phyloP scores from a whole-genome alignment of 2,888 invertebrate genomes.

The Villa cingulata region DNA sequence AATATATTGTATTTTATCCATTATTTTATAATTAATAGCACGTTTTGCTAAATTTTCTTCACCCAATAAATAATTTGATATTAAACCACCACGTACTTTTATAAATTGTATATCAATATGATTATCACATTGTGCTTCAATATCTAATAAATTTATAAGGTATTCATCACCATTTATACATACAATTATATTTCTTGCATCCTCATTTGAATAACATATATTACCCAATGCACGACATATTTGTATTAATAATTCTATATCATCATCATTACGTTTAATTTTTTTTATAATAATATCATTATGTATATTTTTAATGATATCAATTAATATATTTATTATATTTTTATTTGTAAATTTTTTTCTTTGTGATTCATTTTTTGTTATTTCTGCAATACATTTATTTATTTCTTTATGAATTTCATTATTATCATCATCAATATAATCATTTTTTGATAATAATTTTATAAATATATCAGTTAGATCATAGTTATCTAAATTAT shows the following conservation, averaged over 20 bases:
- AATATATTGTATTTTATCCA: constrained; percentile 41
- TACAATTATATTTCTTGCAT: constrained; percentile 42
- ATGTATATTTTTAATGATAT: constrained; percentile 34
- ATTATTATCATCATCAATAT: constrained; percentile 14
- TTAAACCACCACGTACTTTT: constrained; percentile 56
- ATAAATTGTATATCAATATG: constrained; percentile 40
- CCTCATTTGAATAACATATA: constrained; percentile 77
- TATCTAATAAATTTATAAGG: constrained; percentile 36
- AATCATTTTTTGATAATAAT: constrained; percentile 33
- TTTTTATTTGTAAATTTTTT: constrained; percentile 50
- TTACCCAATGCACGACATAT: constrained; percentile 75
- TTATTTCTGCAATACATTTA: constrained; percentile 67
- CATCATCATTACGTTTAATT: constrained; percentile 17
- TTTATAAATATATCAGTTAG: constrained; percentile 29
- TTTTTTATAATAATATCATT: background rate
- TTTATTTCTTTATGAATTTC: constrained; percentile 45
- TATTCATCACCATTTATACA: constrained; percentile 40
- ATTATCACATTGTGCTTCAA: constrained; percentile 26
- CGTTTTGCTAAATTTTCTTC: constrained; percentile 52
- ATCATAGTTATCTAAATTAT: constrained; percentile 31
- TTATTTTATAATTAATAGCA: constrained; percentile 42
- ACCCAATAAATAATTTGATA: constrained; percentile 67
- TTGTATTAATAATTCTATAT: constrained; percentile 50
- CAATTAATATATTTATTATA: constrained; percentile 45
- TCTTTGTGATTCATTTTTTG: constrained; percentile 63